Evolutionary conservation across 2,113 vertebrate species (phyloP), one percentile per base, ranked within the genome.

Genomic region (Prietella phreatophila): DNA sequence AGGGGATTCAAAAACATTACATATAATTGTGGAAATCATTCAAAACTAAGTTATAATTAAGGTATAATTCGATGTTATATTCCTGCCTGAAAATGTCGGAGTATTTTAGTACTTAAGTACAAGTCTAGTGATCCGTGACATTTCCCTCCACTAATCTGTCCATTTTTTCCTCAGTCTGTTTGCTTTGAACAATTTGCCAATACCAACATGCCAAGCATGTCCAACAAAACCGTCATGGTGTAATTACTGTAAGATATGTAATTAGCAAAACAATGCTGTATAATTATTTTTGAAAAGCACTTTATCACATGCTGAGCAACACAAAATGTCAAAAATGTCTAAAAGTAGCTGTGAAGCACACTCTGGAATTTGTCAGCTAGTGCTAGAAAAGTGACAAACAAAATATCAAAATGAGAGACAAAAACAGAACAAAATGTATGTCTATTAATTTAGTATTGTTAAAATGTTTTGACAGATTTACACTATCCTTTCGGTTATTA

Each of bases 201-300:
- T 8, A 80, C 78, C 14, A 80, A 56, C 78, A 15, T 56, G n/a
- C n/a, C 78, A 53, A 78, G 47, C 75, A 78, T 53, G 4, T 27
- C 75, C 75, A 78, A n/a, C 42, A 78, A 55, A 53, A n/a, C 4
- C 53, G 75, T n/a, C 15, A 55, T 30, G 50, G 7, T 30, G 47
- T 50, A 56, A 33, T 58, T 33, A 56, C 78, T 81, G 78, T 30
- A 56, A 56, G 78, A 81, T 33, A 56, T 81, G 78, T 56, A 56
- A 81, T 81, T 81, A 81, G 20, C 53, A 58, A 81, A 33, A 81
- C 53, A 81, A 81, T 81, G 78, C n/a, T 56, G n/a, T 56, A 56
- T 11, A 76, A 42, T 75, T 81, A 33, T 27, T 78, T 50, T 5
- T 78, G 47, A 78, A 15, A 8, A 53, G 53, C 78, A 56, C 2